phyloP scores from a whole-genome alignment of 1,140 invertebrate genomes.

The Sycobia sp. region DNA sequence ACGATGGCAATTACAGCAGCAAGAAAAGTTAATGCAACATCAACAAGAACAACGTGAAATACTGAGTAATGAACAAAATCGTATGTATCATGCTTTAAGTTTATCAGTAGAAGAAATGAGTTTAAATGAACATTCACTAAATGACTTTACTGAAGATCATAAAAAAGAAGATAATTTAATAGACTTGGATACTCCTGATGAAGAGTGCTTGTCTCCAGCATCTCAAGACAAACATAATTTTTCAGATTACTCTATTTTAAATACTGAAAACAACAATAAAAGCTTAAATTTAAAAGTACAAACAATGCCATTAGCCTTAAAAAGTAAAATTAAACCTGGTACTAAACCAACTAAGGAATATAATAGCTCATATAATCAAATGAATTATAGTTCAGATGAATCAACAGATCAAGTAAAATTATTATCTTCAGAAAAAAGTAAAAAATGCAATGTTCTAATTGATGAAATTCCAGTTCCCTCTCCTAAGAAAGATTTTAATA shows the following conservation, averaged over 20 bases:
- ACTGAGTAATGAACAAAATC: constrained; percentile 47
- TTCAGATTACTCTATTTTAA: neutral
- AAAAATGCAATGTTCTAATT: constrained; percentile 36
- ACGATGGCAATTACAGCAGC: constrained; percentile 49
- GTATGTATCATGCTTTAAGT: constrained; percentile 46
- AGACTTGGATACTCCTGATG: constrained; percentile 26
- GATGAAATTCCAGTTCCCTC: constrained; percentile 58
- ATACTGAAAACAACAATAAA: constrained; percentile 8
- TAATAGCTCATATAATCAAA: constrained; percentile 18
- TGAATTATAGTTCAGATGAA: constrained; percentile 23
- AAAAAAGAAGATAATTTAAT: constrained; percentile 22
- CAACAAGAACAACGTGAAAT: constrained; percentile 49
- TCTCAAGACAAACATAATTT: constrained; percentile 10
- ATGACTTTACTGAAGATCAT: neutral
- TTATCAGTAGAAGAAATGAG: constrained; percentile 39
- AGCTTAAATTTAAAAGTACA: constrained; percentile 1
- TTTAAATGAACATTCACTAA: constrained; percentile 6
- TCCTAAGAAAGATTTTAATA: constrained; percentile 55
- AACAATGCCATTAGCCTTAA: constrained; percentile 1
- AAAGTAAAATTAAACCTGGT: neutral
- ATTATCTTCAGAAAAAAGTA: constrained; percentile 32
- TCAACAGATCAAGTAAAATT: constrained; percentile 42
- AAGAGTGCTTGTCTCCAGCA: neutral
- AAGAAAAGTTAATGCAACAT: constrained; percentile 46
- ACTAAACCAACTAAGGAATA: neutral